Conservation (phyloP, 2,113 vertebrate genomes). For the Percopsis transmontana region DNA sequence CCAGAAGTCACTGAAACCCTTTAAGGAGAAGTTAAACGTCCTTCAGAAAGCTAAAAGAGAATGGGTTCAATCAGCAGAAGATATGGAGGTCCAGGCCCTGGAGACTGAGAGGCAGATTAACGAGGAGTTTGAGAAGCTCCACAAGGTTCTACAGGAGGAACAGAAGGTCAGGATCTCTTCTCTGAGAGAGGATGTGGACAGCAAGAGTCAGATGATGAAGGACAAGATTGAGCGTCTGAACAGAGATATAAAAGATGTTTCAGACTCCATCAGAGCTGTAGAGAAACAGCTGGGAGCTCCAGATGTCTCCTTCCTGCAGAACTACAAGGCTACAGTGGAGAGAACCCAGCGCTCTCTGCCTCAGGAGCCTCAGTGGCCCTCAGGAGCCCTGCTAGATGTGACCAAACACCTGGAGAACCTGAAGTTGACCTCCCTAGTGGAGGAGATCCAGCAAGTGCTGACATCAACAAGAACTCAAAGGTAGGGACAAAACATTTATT, state of each 20-base stretch:
- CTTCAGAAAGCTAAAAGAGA: too few relatives aligned
- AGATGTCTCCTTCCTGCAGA: constrained; percentile 4
- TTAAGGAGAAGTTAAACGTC: too few relatives aligned
- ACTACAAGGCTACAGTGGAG: not conserved
- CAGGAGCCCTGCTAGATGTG: too few relatives aligned
- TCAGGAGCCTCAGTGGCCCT: not conserved
- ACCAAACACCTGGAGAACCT: too few relatives aligned
- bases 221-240: not conserved
- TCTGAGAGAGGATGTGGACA: not conserved
- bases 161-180: not conserved
- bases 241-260: not conserved
- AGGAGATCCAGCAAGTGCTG: too few relatives aligned
- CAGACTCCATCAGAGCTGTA: not conserved
- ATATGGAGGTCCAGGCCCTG: not conserved
- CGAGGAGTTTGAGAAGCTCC: too few relatives aligned
- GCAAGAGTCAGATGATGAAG: not conserved
- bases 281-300: not conserved
- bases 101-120: not conserved
- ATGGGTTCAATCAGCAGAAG: not conserved
- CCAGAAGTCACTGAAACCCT: too few relatives aligned
- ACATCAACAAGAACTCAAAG: too few relatives aligned
- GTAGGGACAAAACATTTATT: too few relatives aligned
- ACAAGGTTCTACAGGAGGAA: not conserved
- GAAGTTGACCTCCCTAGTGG: too few relatives aligned
- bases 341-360: not conserved